A percentile compares a stretch with the other conserved stretches of the same genome.
Evolutionary conservation across 2,797 vertebrate species (phyloP).

Genomic region (Premnoplex brunnescens): DNA sequence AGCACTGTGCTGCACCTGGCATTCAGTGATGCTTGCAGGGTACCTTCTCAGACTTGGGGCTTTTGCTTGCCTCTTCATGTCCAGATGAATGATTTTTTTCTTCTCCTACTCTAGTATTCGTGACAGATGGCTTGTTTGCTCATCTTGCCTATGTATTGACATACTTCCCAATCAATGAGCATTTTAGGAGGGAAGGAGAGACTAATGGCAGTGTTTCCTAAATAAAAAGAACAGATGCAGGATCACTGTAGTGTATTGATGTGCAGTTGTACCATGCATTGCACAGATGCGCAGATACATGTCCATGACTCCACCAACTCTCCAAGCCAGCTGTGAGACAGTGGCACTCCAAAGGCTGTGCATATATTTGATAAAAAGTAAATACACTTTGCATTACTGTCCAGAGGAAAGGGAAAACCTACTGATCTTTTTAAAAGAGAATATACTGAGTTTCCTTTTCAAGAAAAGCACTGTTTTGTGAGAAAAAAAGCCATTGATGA

Average conservation of each 20-base stretch:
- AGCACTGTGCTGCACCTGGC: background rate
- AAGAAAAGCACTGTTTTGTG: background rate
- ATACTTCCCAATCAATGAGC: background rate
- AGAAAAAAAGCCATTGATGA: background rate
- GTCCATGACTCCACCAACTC: background rate
- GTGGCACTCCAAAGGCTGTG: rapidly evolving
- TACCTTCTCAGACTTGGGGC: background rate
- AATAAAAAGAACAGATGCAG: background rate
- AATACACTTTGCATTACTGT: background rate
- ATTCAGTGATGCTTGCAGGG: rapidly evolving
- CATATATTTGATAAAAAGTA: background rate
- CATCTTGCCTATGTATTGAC: rapidly evolving
- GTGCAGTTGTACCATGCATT: rapidly evolving
- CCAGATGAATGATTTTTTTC: background rate
- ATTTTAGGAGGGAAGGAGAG: background rate
- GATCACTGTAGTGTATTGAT: background rate
- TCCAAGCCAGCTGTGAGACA: background rate
- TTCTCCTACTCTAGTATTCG: background rate
- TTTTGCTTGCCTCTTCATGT: background rate
- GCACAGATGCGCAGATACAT: background rate
- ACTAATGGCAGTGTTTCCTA: background rate
- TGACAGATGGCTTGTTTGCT: background rate
- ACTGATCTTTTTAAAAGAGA: background rate
- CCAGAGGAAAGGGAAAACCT: background rate
- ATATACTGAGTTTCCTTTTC: background rate